Conservation (phyloP, 2,888 invertebrate genomes). For the Azorinus chamasolen region DNA sequence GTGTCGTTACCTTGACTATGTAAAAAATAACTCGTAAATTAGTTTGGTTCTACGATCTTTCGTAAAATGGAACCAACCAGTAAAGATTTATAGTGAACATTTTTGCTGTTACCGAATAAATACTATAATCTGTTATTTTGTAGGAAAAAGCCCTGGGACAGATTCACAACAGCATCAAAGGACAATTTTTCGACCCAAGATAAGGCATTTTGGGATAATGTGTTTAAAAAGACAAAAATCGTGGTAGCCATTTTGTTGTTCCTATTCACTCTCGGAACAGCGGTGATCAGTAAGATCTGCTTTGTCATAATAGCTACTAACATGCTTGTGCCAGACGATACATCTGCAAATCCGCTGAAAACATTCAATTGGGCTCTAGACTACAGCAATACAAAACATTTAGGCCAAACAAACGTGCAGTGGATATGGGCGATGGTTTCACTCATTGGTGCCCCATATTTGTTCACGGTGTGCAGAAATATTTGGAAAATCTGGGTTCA, state of each 20-base stretch:
- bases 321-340: constrained; percentile 39
- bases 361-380: constrained; percentile 1
- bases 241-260: constrained; percentile 66
- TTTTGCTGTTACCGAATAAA: too few species aligned
- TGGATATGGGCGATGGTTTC: constrained; percentile 79
- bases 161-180: constrained; percentile 63
- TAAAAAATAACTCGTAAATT: too few species aligned
- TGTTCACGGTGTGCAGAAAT: constrained; percentile 64
- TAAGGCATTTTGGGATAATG: constrained; percentile 70
- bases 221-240: constrained; percentile 68
- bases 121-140: too few species aligned
- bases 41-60: too few species aligned
- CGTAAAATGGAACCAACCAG: too few species aligned
- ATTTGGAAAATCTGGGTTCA: constrained; percentile 70
- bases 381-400: constrained; percentile 5
- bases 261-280: constrained; percentile 66
- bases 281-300: constrained; percentile 71
- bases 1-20: too few species aligned
- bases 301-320: constrained; percentile 73
- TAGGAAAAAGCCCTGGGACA: constrained; percentile 66
- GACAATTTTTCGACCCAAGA: constrained; percentile 64
- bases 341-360: neutral
- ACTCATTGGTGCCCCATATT: constrained; percentile 73
- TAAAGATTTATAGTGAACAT: too few species aligned
- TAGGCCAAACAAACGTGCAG: constrained; percentile 60